A percentile compares a stretch with the other conserved stretches of the same genome.
Conservation (phyloP, 1,140 invertebrate species). For the Charaxes varanes region DNA sequence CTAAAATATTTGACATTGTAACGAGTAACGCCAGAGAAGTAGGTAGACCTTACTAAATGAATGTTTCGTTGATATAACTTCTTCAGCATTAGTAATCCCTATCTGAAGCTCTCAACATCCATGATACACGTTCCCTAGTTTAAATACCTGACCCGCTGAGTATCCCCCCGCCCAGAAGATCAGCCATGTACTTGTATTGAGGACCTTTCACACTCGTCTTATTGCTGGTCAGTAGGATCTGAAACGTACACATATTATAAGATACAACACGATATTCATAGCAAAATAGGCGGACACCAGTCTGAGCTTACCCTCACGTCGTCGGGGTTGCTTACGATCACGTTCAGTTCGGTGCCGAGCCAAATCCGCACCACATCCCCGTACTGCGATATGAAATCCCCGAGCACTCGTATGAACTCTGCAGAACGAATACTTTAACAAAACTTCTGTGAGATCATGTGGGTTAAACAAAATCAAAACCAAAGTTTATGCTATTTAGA, state of each 20-base stretch:
- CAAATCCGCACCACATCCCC: conserved; percentile 54
- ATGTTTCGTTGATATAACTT: too few relatives aligned
- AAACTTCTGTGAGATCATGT: too few relatives aligned
- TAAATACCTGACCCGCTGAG: conserved; percentile 56
- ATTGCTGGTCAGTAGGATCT: conserved; percentile 40
- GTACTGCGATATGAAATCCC: conserved; percentile 36
- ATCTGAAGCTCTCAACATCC: too few relatives aligned
- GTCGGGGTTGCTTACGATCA: conserved; percentile 55
- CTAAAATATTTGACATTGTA: conserved; percentile 24
- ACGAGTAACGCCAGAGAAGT: too few relatives aligned
- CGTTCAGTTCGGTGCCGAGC: conserved; percentile 61
- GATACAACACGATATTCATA: conserved; percentile 1
- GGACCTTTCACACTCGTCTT: conserved; percentile 51
- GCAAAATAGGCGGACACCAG: not conserved
- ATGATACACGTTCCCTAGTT: too few relatives aligned
- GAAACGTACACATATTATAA: conserved; percentile 19
- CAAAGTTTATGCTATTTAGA: too few relatives aligned
- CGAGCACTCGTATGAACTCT: conserved; percentile 46
- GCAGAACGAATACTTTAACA: too few relatives aligned
- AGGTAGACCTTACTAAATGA: too few relatives aligned
- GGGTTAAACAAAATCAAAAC: too few relatives aligned
- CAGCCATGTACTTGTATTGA: conserved; percentile 54
- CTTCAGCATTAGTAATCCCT: too few relatives aligned
- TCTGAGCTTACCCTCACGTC: conserved; percentile 55
- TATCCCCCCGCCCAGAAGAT: conserved; percentile 49